Percentiles rank a stretch among this genome's conserved stretches.
phyloP scores from a whole-genome alignment of 92 coral and sea anemone species.

The Actinostola sp. region DNA sequence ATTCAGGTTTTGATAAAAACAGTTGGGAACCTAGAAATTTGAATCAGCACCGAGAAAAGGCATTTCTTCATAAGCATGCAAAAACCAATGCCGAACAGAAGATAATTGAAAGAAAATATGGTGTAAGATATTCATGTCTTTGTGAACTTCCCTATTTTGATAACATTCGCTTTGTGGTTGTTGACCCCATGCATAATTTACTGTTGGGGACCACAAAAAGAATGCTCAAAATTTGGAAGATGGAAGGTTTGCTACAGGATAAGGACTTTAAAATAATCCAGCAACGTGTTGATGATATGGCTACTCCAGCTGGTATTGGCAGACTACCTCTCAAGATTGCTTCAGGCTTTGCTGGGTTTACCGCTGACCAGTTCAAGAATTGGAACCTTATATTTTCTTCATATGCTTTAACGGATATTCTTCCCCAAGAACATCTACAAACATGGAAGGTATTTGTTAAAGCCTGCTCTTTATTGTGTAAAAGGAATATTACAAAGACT shows the following conservation, averaged over 20 bases:
- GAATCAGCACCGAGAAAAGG: neutral
- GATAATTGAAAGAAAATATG: slow-evolving; percentile 11
- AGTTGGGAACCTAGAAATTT: neutral
- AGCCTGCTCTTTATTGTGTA: slow-evolving; percentile 47
- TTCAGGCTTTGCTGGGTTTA: slow-evolving; percentile 52
- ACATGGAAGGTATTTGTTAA: slow-evolving; percentile 58
- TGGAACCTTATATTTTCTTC: slow-evolving; percentile 50
- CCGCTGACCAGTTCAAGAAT: slow-evolving; percentile 60
- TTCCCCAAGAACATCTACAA: slow-evolving; percentile 39
- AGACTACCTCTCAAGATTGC: slow-evolving; percentile 50
- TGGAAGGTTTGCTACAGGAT: neutral
- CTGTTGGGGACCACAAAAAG: neutral
- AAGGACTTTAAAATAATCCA: slow-evolving; percentile 30
- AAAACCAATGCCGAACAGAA: neutral
- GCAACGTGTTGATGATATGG: slow-evolving; percentile 20
- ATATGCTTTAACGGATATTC: slow-evolving; percentile 43
- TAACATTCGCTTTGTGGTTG: neutral
- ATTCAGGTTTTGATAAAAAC: neutral
- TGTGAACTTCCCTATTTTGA: neutral
- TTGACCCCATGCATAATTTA: neutral
- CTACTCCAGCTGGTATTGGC: slow-evolving; percentile 43
- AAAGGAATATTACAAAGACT: slow-evolving; percentile 16
- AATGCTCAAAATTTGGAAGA: neutral
- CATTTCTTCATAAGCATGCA: neutral
- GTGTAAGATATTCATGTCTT: slow-evolving; percentile 18